Conservation (phyloP, 1,140 invertebrate species). For the Diachasma alloeum region DNA sequence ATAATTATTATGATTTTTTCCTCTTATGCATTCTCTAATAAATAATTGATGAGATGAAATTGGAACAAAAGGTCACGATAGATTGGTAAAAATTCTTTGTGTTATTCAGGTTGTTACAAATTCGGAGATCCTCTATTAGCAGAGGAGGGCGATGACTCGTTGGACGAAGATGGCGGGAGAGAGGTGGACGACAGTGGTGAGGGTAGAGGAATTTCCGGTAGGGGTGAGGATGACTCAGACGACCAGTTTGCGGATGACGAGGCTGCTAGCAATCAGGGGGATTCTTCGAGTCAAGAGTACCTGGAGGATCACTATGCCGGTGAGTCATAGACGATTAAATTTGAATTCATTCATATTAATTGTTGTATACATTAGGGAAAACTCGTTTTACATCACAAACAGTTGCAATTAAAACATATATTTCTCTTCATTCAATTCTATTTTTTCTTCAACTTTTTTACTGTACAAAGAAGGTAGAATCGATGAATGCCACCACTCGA, state of each 20-base stretch:
- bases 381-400: too few species aligned
- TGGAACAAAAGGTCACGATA: too few species aligned
- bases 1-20: too few species aligned
- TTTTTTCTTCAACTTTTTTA: too few species aligned
- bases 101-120: constrained; percentile 67
- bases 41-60: too few species aligned
- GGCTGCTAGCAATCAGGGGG: constrained; percentile 69
- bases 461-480: too few species aligned
- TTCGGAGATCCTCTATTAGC: constrained; percentile 70
- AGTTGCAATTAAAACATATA: too few species aligned
- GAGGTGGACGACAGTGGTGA: constrained; percentile 37
- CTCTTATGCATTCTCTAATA: too few species aligned
- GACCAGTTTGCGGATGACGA: constrained; percentile 76
- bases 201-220: constrained; percentile 42
- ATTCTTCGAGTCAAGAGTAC: constrained; percentile 70
- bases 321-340: constrained; percentile 21
- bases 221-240: constrained; percentile 66
- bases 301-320: constrained; percentile 65
- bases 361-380: neutral
- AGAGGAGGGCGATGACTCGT: constrained; percentile 75
- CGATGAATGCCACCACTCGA: too few species aligned
- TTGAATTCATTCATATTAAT: neutral
- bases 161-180: constrained; percentile 66
- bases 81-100: neutral
- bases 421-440: too few species aligned